A percentile compares a stretch with the other conserved stretches of the same genome.
Conservation (phyloP, 2,113 vertebrate species). For the Salvelinus alpinus region DNA sequence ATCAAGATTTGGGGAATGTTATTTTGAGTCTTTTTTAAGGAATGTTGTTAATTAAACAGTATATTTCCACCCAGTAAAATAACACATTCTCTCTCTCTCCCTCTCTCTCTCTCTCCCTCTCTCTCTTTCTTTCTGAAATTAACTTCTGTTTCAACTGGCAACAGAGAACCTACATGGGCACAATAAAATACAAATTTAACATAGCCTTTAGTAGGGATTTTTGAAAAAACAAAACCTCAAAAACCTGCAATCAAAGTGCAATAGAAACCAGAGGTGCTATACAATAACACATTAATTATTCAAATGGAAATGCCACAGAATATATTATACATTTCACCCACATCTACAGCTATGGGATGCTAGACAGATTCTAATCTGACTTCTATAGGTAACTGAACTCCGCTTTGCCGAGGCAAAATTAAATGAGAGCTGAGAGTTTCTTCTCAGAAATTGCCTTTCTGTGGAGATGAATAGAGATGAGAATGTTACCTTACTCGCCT, state of each 20-base stretch:
- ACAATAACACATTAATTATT: slow-evolving; percentile 17
- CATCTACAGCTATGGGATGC: background rate
- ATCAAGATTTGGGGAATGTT: background rate
- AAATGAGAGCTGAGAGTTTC: background rate
- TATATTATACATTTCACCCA: background rate
- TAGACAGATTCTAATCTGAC: slow-evolving; percentile 1
- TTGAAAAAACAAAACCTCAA: background rate
- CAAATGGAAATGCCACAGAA: background rate
- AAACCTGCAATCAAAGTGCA: background rate
- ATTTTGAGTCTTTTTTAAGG: background rate
- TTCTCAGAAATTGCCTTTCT: slow-evolving; percentile 4
- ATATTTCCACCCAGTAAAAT: too few species aligned
- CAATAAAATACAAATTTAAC: background rate
- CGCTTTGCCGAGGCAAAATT: background rate
- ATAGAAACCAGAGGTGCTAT: background rate
- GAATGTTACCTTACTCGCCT: background rate
- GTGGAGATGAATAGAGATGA: slow-evolving; percentile 9
- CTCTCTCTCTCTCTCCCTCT: slow-evolving; percentile 17
- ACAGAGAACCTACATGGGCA: background rate
- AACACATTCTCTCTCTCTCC: background rate
- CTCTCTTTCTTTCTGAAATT: slow-evolving; percentile 43
- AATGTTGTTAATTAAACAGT: too few species aligned
- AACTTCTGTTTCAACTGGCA: slow-evolving; percentile 19
- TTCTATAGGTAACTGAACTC: background rate
- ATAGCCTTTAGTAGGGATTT: slow-evolving; percentile 13